Evolutionary conservation across 2,113 vertebrate species (phyloP).

Genomic region (Coreoperca whiteheadi): DNA sequence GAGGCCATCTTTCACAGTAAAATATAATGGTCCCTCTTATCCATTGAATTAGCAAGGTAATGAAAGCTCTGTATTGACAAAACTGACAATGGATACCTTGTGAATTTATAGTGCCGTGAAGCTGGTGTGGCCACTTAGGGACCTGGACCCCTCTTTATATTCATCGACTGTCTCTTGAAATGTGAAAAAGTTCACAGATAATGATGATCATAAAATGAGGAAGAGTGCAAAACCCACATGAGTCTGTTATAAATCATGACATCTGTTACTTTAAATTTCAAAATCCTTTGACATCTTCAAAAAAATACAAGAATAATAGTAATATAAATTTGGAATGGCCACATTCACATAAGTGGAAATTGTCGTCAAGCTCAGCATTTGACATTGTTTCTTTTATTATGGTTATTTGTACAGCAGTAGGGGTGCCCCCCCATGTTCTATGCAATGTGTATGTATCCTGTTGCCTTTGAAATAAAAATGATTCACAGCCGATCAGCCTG

Average conservation of each 20-base stretch:
- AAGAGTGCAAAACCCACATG: conserved; percentile 22
- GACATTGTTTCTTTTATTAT: background rate
- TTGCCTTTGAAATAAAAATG: too few species aligned
- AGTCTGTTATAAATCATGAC: too few species aligned
- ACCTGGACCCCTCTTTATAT: conserved; percentile 29
- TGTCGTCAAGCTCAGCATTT: background rate
- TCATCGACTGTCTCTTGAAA: conserved; percentile 21
- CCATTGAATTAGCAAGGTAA: conserved; percentile 75
- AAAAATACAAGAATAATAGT: background rate
- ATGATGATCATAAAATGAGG: conserved; percentile 57
- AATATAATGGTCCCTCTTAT: conserved; percentile 64
- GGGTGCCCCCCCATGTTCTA: too few species aligned
- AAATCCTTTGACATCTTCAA: background rate
- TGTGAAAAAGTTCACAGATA: conserved; percentile 52
- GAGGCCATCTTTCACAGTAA: conserved; percentile 67
- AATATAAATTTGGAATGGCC: background rate
- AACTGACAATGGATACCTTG: conserved; percentile 70
- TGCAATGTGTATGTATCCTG: too few species aligned
- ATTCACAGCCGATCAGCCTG: too few species aligned
- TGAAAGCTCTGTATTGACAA: conserved; percentile 78
- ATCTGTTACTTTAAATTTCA: background rate
- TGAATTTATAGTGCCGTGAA: conserved; percentile 70
- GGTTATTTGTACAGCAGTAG: too few species aligned
- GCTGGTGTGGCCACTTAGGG: conserved; percentile 50
- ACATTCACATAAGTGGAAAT: background rate